Percentiles rank a stretch among this genome's conserved stretches.
phyloP scores from a whole-genome alignment of 1,140 invertebrate genomes.

The Pantala flavescens region DNA sequence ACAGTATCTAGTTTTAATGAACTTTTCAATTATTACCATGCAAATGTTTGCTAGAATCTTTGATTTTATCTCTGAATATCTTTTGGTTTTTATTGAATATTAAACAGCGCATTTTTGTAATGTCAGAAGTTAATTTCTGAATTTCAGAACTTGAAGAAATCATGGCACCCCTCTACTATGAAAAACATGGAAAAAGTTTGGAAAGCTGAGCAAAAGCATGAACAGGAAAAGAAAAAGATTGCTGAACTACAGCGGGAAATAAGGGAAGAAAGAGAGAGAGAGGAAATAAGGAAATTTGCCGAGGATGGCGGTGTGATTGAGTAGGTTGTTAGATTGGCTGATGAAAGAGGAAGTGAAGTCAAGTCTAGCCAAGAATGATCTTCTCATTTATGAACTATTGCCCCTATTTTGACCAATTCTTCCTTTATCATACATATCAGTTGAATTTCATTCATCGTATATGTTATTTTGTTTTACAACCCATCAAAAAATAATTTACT shows the following conservation, averaged over 20 bases:
- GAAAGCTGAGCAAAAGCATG: conserved; percentile 63
- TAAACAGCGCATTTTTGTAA: too few relatives aligned
- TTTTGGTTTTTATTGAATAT: too few relatives aligned
- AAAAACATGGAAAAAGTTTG: conserved; percentile 67
- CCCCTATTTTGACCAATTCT: not conserved
- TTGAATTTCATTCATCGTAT: not conserved
- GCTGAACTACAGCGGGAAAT: conserved; percentile 56
- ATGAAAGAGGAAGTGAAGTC: not conserved
- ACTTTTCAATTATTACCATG: too few relatives aligned
- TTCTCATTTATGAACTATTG: too few relatives aligned
- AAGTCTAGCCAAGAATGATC: not conserved
- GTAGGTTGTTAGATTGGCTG: conserved; percentile 20
- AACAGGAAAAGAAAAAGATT: conserved; percentile 54
- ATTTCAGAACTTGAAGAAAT: conserved; percentile 59
- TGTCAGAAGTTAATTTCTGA: too few relatives aligned
- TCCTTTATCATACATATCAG: not conserved
- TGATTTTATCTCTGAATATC: too few relatives aligned
- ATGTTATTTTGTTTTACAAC: too few relatives aligned
- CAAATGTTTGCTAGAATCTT: too few relatives aligned
- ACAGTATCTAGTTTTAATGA: too few relatives aligned
- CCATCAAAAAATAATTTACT: conserved; percentile 21
- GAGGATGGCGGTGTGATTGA: conserved; percentile 42
- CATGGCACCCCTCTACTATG: conserved; percentile 68
- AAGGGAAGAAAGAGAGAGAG: conserved; percentile 50
- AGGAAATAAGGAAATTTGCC: conserved; percentile 51